Percentiles rank a stretch among this genome's conserved stretches.
phyloP scores from a whole-genome alignment of 1,140 invertebrate genomes.

The Drosophila sucinea region DNA sequence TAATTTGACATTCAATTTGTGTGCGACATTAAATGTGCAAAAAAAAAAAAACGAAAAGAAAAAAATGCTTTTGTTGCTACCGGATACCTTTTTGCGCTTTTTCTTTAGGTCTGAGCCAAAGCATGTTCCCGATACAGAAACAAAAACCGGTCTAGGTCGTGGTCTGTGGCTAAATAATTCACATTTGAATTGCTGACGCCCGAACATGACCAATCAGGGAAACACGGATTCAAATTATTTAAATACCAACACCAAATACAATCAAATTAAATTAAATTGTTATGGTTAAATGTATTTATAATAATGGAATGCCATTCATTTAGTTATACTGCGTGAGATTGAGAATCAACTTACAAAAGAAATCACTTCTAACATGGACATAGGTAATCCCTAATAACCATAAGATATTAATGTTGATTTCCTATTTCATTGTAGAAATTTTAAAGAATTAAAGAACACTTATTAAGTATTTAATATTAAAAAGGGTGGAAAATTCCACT shows the following conservation, averaged over 20 bases:
- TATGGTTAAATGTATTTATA: constrained; percentile 12
- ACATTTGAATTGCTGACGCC: constrained; percentile 45
- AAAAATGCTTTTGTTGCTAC: constrained; percentile 68
- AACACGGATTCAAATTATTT: constrained; percentile 16
- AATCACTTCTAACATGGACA: too few relatives aligned
- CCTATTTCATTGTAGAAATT: too few relatives aligned
- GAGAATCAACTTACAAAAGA: neutral
- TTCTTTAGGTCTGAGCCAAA: constrained; percentile 47
- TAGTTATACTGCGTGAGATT: neutral
- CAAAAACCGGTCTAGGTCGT: constrained; percentile 39
- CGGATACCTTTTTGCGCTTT: constrained; percentile 51
- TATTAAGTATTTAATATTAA: too few relatives aligned
- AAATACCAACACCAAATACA: constrained; percentile 6
- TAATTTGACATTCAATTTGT: constrained; percentile 72
- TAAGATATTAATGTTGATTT: too few relatives aligned
- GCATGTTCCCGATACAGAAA: constrained; percentile 22
- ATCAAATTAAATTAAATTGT: constrained; percentile 19
- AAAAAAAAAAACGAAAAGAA: constrained; percentile 52
- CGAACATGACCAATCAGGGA: constrained; percentile 50
- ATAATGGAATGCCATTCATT: constrained; percentile 29
- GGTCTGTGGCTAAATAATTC: constrained; percentile 28
- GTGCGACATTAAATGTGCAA: constrained; percentile 76
- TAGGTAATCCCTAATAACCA: too few relatives aligned
- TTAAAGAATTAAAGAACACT: too few relatives aligned
- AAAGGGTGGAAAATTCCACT: too few relatives aligned